Evolutionary conservation across 2,888 invertebrate genomes (phyloP).

Genomic region (Alcis repandata): DNA sequence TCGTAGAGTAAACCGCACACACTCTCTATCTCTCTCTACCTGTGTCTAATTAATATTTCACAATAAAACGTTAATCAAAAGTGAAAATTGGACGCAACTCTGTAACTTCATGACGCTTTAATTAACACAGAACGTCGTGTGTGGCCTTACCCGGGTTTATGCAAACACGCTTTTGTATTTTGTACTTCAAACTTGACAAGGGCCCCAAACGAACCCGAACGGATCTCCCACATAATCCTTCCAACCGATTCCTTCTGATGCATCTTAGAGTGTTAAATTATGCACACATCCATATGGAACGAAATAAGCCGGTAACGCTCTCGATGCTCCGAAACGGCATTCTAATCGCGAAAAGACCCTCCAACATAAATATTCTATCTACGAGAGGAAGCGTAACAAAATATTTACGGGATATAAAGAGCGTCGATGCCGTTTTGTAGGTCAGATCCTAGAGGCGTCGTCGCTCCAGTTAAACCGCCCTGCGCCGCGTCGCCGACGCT

Average conservation of each 20-base stretch:
- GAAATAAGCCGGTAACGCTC: constrained; percentile 69
- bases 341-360: constrained; percentile 75
- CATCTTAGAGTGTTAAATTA: constrained; percentile 67
- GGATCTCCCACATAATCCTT: constrained; percentile 51
- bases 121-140: constrained; percentile 63
- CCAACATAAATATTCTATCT: constrained; percentile 78
- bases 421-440: constrained; percentile 68
- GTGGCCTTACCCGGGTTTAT: constrained; percentile 59
- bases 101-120: constrained; percentile 58
- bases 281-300: constrained; percentile 72
- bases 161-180: constrained; percentile 33
- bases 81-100: constrained; percentile 58
- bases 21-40: neutral
- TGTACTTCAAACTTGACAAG: constrained; percentile 43
- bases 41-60: constrained; percentile 45
- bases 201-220: constrained; percentile 35
- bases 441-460: constrained; percentile 67
- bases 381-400: constrained; percentile 61
- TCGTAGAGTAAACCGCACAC: neutral
- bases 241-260: constrained; percentile 62
- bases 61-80: constrained; percentile 60
- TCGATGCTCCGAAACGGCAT: constrained; percentile 70
- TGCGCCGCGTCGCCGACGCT: constrained; percentile 60
- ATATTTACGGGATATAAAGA: constrained; percentile 70
- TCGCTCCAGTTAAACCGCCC: constrained; percentile 67